phyloP scores from a whole-genome alignment of 1,140 invertebrate species.

The Odontomachus brunneus region DNA sequence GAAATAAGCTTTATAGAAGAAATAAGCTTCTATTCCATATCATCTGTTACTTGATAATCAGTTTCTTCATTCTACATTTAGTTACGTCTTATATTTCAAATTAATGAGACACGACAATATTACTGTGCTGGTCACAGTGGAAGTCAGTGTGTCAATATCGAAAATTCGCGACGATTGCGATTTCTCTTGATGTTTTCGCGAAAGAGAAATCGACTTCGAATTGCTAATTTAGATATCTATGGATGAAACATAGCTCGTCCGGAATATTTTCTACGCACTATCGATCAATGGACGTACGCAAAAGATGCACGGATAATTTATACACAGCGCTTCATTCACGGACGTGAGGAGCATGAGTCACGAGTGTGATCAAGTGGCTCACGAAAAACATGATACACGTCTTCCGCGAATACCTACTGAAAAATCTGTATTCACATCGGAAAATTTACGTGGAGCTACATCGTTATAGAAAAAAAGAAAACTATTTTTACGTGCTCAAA shows the following conservation, averaged over 20 bases:
- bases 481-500: too few species aligned
- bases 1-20: too few species aligned
- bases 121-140: too few species aligned
- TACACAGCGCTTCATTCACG: constrained; percentile 17
- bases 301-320: constrained; percentile 12
- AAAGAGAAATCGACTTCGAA: background rate
- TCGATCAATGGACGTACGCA: background rate
- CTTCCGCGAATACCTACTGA: constrained; percentile 7
- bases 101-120: too few species aligned
- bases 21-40: too few species aligned
- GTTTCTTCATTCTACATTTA: too few species aligned
- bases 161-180: too few species aligned
- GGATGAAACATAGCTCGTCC: background rate
- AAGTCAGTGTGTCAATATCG: too few species aligned
- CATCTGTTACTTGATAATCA: too few species aligned
- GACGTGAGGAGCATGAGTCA: constrained; percentile 27
- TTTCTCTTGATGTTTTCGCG: background rate
- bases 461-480: too few species aligned
- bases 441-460: background rate
- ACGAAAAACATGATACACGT: background rate
- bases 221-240: background rate
- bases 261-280: background rate
- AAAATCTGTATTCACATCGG: background rate
- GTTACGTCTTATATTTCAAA: too few species aligned
- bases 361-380: constrained; percentile 12